These are phyloP conservation scores for Leptodactylus fuscus DNA, from an alignment of 2,113 vertebrate species.

Conservation along the genomic window DNA sequence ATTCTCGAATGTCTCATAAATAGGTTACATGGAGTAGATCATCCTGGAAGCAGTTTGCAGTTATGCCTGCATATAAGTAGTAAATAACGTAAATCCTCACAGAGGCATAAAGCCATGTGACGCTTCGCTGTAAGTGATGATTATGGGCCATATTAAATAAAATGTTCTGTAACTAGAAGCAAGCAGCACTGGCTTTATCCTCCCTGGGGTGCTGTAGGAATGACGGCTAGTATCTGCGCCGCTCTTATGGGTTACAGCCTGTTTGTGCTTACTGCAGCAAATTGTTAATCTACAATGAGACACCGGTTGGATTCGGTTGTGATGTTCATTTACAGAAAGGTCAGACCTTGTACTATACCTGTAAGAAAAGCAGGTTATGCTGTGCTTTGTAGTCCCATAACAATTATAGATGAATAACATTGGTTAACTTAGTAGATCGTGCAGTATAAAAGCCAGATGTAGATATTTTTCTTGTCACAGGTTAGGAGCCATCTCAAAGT, in stretches of 20 bases:
- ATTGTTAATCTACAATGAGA: not conserved
- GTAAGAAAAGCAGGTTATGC: not conserved
- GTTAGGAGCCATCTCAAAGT: not conserved
- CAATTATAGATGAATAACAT: no score
- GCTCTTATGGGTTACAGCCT: not conserved
- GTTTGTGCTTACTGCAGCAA: not conserved
- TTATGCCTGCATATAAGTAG: not conserved
- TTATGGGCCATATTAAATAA: slow-evolving; percentile 4
- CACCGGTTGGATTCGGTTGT: not conserved
- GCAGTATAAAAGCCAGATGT: no score
- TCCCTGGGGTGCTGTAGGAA: not conserved
- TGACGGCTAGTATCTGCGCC: not conserved
- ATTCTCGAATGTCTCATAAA: not conserved
- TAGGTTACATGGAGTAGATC: not conserved
- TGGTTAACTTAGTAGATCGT: no score
- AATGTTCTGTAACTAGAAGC: not conserved
- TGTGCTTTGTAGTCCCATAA: not conserved
- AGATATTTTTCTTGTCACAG: no score
- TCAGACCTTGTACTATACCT: not conserved
- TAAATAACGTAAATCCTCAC: not conserved
- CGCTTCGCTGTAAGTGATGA: not conserved
- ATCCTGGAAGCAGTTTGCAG: not conserved
- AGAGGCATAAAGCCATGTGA: not conserved
- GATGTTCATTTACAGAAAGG: not conserved
- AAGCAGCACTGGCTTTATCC: not conserved